Evolutionary conservation across 1,140 invertebrate species (phyloP).

Genomic region (Drosophila persimilis): DNA sequence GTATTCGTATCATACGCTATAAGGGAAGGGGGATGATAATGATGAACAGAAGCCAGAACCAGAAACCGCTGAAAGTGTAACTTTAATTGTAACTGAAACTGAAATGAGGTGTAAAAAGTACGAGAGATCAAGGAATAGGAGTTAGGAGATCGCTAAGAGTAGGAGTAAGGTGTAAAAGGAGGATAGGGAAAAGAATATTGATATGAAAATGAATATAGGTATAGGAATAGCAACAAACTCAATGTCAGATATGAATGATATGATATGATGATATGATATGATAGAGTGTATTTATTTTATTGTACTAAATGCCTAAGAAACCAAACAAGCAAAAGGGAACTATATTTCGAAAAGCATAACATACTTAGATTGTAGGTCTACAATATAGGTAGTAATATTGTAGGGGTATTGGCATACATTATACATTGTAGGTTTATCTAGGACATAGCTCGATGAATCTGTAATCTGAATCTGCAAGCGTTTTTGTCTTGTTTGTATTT

Average conservation of each 20-base stretch:
- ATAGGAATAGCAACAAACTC: conserved; percentile 18
- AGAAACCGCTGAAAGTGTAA: conserved; percentile 18
- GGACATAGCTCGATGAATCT: conserved; percentile 58
- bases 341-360: conserved; percentile 7
- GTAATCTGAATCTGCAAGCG: conserved; percentile 74
- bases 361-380: conserved; percentile 40
- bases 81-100: conserved; percentile 13
- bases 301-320: conserved; percentile 21
- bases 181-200: conserved; percentile 13
- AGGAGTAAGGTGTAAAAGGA: too few relatives aligned
- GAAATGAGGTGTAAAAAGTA: conserved; percentile 20
- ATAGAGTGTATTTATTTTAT: conserved; percentile 37
- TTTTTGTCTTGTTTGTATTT: conserved; percentile 76
- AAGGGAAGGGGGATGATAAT: conserved; percentile 6
- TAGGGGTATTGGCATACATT: conserved; percentile 38
- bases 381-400: conserved; percentile 33
- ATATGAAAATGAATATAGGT: conserved; percentile 12
- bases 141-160: neutral
- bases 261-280: conserved; percentile 3
- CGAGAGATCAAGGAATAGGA: neutral
- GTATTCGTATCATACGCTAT: conserved; percentile 69
- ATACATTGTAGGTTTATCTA: conserved; percentile 39
- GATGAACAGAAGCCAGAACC: conserved; percentile 22
- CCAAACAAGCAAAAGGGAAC: conserved; percentile 8
- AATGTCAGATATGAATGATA: conserved; percentile 13